These are phyloP conservation scores for Scaptomyza polygonia DNA, from an alignment of 2,888 invertebrate genomes.

Conservation along the genomic window DNA sequence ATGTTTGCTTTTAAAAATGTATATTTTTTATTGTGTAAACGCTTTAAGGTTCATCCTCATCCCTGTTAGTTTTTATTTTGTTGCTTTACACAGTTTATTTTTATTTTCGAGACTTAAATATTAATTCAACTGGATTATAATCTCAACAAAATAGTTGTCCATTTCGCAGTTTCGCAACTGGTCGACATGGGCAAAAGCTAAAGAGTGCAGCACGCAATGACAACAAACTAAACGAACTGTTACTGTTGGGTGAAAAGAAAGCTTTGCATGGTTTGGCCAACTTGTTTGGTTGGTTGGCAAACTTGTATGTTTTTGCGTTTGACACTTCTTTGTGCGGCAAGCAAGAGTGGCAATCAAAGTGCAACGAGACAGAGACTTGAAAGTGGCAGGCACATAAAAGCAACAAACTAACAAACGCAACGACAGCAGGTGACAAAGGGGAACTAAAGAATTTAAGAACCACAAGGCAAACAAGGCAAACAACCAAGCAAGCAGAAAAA, in stretches of 20 bases:
- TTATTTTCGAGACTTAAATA: too few species aligned
- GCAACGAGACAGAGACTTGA: constrained; percentile 57
- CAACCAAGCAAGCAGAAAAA: constrained; percentile 67
- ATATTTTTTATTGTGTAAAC: constrained; percentile 63
- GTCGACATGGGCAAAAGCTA: neutral
- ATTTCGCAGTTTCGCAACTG: constrained; percentile 26
- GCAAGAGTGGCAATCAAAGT: constrained; percentile 63
- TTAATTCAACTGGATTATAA: neutral
- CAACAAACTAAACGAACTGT: constrained; percentile 14
- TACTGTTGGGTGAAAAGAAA: constrained; percentile 11
- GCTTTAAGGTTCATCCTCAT: constrained; percentile 37
- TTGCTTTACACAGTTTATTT: too few species aligned
- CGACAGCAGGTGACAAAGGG: constrained; percentile 20
- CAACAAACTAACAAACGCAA: constrained; percentile 45
- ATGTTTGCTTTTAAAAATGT: constrained; percentile 55
- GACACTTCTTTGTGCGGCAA: constrained; percentile 51
- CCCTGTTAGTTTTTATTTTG: too few species aligned
- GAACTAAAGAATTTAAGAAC: constrained; percentile 32
- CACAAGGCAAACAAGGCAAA: constrained; percentile 49
- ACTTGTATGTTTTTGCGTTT: constrained; percentile 51
- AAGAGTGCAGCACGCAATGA: neutral
- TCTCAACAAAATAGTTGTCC: constrained; percentile 21
- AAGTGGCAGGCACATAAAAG: constrained; percentile 58
- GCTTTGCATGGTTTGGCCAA: constrained; percentile 1
- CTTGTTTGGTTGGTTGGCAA: constrained; percentile 14